Conservation (phyloP, 2,797 vertebrate genomes). For the Rallus crepitans region DNA sequence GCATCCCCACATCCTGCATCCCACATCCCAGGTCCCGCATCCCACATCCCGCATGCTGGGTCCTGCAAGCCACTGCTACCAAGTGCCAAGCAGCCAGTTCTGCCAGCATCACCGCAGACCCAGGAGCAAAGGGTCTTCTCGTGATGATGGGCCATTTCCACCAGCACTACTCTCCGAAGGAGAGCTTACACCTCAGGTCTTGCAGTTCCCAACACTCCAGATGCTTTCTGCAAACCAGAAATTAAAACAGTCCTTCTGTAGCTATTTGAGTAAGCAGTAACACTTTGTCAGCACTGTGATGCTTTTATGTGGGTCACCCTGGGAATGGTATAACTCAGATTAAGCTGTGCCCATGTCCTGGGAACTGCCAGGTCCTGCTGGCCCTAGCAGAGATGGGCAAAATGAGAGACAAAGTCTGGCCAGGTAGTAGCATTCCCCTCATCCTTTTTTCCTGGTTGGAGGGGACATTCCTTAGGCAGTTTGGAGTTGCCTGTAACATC, state of each 20-base stretch:
- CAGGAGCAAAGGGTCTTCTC: rapidly evolving
- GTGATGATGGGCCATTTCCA: not conserved
- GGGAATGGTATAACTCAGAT: rapidly evolving
- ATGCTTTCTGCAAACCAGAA: not conserved
- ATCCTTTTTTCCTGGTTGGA: not conserved
- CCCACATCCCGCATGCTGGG: not conserved
- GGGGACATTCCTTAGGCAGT: rapidly evolving
- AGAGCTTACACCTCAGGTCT: rapidly evolving
- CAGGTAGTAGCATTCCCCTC: not conserved
- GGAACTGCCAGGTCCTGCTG: rapidly evolving
- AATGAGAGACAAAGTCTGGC: not conserved
- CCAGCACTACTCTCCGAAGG: not conserved
- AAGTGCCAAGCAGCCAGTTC: not conserved
- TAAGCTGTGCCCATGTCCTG: not conserved
- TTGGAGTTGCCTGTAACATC: not conserved
- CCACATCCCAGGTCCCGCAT: no score
- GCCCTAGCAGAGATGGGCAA: not conserved
- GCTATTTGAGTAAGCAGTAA: not conserved
- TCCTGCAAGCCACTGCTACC: not conserved
- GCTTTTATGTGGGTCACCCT: not conserved
- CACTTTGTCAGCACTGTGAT: rapidly evolving
- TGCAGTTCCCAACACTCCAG: not conserved
- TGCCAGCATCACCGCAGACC: not conserved
- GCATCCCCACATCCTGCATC: not conserved
- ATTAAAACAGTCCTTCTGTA: not conserved